Base-by-base conservation (phyloP, 2,113 vertebrate species). In the Marcusenius ussheri region DNA sequence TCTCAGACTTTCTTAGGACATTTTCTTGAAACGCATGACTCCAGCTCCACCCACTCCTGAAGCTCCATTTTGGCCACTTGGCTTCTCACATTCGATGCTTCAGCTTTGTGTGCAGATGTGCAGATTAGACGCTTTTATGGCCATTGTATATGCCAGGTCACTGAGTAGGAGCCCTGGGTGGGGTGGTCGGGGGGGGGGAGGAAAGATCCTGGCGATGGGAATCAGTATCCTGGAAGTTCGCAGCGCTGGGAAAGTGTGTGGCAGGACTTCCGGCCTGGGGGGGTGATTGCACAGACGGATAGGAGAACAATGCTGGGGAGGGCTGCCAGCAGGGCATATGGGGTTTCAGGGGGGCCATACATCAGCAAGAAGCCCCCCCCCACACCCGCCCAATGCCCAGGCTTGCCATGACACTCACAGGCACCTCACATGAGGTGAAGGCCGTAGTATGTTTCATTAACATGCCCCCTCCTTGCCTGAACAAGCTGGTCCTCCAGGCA, bases 231-330 rank as follows among this genome's bases (percentile, higher is more conserved):
- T 87, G 85, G 85, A 51, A 87, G 85, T 53, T 56, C 85, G 15
- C 85, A 87, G 85, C 85, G 46, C 49, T 87, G 85, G 49, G 85
- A 87, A 87, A 53, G 50, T n/a, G 47, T 56, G 49, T 27, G 15
- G 85, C 85, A 87, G 85, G 85, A 87, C 50, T 47, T 87, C 85
- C 85, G 46, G 85, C 50, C n/a, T 35, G 5, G 24, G 83, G 42
- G 80, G 80, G 42, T 11, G 11, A 39, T 24, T 7, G 15, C 47
- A 46, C 50, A 87, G 85, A 53, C 17, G 85, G 50, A 53, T n/a
- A 7, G 50, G 49, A 53, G 85, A 87, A 87, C 85, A 87, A 87
- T 87, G 50, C 49, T 53, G 24, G 10, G 85, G 50, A 51, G 31
- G 31, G 11, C 13, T 15, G 47, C 85, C 85, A 87, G 19, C 85